Conservation (phyloP, 2,113 vertebrate species). For the Tricholaema leucomelas region DNA sequence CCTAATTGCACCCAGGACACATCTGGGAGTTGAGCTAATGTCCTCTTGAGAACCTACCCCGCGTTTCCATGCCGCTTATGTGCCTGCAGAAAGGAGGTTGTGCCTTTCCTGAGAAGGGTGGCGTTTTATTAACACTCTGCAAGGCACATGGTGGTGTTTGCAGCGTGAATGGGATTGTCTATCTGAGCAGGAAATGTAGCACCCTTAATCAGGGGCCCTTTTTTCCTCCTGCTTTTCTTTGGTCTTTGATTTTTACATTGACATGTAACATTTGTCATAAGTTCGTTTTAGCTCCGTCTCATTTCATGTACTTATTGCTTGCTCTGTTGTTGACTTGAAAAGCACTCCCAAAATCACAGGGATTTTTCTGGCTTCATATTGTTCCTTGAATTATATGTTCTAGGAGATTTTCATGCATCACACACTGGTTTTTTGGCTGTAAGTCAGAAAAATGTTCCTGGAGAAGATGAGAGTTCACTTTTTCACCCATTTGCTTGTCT, state of each 20-base stretch:
- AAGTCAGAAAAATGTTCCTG: constrained; percentile 31
- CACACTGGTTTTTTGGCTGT: neutral
- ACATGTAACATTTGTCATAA: neutral
- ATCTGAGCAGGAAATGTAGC: neutral
- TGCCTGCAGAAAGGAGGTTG: neutral
- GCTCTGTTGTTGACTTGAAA: neutral
- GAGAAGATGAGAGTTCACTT: constrained; percentile 13
- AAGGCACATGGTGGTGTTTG: neutral
- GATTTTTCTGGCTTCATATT: neutral
- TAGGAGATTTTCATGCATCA: neutral
- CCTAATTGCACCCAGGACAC: neutral
- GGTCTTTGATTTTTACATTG: neutral
- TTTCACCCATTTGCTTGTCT: constrained; percentile 54
- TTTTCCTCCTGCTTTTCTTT: neutral
- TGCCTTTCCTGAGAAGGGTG: neutral
- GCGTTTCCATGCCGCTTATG: neutral
- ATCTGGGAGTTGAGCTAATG: neutral
- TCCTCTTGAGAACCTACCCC: neutral
- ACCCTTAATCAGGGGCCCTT: neutral
- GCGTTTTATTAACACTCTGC: rapidly evolving
- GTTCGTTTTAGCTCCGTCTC: neutral
- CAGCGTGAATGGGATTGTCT: neutral
- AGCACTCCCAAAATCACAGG: neutral
- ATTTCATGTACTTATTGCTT: neutral
- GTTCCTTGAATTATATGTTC: neutral